These are phyloP conservation scores for Calliopsis andreniformis DNA, from an alignment of 1,140 invertebrate genomes.

Conservation along the genomic window DNA sequence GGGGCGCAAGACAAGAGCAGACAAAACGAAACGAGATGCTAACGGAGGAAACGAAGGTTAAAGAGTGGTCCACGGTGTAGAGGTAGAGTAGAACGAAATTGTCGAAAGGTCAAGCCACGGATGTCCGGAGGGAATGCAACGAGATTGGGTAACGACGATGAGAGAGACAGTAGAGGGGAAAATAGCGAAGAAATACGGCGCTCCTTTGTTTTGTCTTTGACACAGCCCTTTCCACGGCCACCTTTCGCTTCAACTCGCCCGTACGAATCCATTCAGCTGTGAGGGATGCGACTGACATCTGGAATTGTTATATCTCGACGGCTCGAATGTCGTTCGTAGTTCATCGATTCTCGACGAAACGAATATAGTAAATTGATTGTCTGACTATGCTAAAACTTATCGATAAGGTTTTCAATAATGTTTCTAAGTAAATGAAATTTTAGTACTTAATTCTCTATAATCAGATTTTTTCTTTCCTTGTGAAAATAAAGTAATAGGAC, in stretches of 20 bases:
- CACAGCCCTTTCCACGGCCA: background rate
- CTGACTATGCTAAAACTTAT: slow-evolving; percentile 44
- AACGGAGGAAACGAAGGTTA: background rate
- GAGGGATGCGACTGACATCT: slow-evolving; percentile 60
- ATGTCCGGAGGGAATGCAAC: slow-evolving; percentile 6
- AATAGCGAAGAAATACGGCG: background rate
- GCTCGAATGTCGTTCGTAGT: slow-evolving; percentile 28
- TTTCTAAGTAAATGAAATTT: no score
- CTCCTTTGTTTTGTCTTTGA: slow-evolving; percentile 30
- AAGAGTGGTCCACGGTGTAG: no score
- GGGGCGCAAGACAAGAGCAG: background rate
- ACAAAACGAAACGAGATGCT: background rate
- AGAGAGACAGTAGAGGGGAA: background rate
- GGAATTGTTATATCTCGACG: slow-evolving; percentile 55
- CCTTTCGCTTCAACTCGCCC: background rate
- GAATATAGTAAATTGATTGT: slow-evolving; percentile 33
- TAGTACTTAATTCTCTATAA: no score
- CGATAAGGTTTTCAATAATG: no score
- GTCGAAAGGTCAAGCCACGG: slow-evolving; percentile 33
- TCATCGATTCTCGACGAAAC: slow-evolving; percentile 52
- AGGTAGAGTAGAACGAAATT: slow-evolving; percentile 1
- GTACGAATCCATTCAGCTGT: slow-evolving; percentile 45
- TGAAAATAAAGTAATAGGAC: no score
- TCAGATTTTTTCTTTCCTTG: no score
- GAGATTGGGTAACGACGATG: slow-evolving; percentile 1